A percentile compares a stretch with the other conserved stretches of the same genome.
Evolutionary conservation across 37 sponge, comb jelly and placozoan genomes (phyloP).

Genomic region (Amphimedon queenslandica): DNA sequence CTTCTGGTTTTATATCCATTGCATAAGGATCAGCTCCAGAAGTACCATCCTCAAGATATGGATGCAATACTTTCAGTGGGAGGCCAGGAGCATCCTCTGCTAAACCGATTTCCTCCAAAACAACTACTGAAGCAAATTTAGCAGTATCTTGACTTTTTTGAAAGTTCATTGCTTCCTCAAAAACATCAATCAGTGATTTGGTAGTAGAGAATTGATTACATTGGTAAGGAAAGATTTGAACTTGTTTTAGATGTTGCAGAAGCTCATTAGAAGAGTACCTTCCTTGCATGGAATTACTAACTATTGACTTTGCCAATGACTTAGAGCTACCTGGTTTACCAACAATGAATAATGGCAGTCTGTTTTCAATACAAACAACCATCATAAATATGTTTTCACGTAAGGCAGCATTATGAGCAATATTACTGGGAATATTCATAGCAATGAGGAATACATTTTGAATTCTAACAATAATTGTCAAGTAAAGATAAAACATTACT

Average conservation of each 20-base stretch:
- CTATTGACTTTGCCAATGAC: conserved; percentile 85
- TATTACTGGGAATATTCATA: conserved; percentile 52
- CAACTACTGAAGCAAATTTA: conserved; percentile 48
- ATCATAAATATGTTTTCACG: conserved; percentile 99
- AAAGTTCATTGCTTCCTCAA: conserved; percentile 18
- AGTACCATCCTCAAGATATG: conserved; percentile 71
- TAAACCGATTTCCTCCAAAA: conserved; percentile 73
- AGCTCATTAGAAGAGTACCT: not conserved
- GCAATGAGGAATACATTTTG: conserved; percentile 48
- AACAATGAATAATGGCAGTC: conserved; percentile 93
- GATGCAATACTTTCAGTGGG: conserved; percentile 74
- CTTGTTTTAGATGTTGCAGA: conserved; percentile 44
- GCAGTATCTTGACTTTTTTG: conserved; percentile 8
- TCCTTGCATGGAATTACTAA: conserved; percentile 47
- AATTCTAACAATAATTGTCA: conserved; percentile 23
- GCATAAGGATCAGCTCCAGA: conserved; percentile 20
- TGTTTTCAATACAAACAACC: conserved; percentile 92
- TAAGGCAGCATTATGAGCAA: conserved; percentile 91
- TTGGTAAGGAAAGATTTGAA: conserved; percentile 51
- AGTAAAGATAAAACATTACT: not conserved
- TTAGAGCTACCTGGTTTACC: conserved; percentile 99
- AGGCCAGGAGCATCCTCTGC: conserved; percentile 72
- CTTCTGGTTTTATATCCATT: not conserved
- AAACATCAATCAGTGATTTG: conserved; percentile 26
- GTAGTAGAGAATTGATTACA: conserved; percentile 54